A percentile compares a stretch with the other conserved stretches of the same genome.
phyloP scores from a whole-genome alignment of 2,113 vertebrate genomes.

The Amphilophus citrinellus region DNA sequence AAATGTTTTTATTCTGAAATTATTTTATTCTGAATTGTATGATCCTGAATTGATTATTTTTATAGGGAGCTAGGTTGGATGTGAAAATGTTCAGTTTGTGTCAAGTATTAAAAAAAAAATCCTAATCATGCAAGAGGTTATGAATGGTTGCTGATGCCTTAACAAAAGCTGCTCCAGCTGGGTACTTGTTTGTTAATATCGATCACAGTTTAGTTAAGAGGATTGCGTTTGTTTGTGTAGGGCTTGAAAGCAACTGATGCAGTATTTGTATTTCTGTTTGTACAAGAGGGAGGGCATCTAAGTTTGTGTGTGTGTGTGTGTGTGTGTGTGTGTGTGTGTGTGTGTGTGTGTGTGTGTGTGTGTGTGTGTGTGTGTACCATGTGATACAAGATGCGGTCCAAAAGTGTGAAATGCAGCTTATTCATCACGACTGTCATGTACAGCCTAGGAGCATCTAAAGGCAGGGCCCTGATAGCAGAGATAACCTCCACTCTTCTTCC shows the following conservation, averaged over 20 bases:
- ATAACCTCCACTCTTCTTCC: conserved; percentile 62
- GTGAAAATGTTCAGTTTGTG: too few species aligned
- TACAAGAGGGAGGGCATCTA: not conserved
- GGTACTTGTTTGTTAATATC: not conserved
- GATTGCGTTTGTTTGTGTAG: conserved; percentile 2
- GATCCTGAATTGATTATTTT: too few species aligned
- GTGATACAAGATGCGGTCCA: conserved; percentile 40
- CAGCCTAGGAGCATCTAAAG: conserved; percentile 60
- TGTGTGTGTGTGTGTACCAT: not conserved
- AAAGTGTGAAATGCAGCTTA: conserved; percentile 58
- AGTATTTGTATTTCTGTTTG: not conserved
- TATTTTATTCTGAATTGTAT: too few species aligned
- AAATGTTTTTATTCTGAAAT: too few species aligned
- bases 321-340: not conserved
- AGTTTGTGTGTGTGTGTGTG: not conserved
- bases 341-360: not conserved
- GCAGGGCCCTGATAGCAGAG: conserved; percentile 51
- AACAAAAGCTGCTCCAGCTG: not conserved
- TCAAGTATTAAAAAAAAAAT: too few species aligned
- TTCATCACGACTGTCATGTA: conserved; percentile 69
- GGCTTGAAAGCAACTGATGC: not conserved
- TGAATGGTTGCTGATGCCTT: accelerated
- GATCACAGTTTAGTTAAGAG: not conserved
- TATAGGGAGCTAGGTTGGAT: too few species aligned
- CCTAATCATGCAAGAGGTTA: too few species aligned